Evolutionary conservation across 1,140 invertebrate species (phyloP), one percentile per base, ranked within the genome.

Genomic region (Aphidius gifuensis): DNA sequence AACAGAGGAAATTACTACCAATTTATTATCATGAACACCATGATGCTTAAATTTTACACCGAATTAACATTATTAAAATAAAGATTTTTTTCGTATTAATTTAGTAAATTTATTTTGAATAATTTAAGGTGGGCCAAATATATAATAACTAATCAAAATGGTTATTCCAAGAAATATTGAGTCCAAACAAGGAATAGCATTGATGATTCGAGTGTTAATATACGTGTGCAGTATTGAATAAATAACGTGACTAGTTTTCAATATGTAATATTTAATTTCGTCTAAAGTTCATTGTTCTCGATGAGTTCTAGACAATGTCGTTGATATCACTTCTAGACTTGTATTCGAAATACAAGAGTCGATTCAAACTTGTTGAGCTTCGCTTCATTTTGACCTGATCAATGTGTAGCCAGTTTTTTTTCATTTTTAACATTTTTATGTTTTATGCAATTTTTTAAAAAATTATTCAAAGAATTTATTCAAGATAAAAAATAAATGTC

Each of bases 171-270:
- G 40, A 62, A 62, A 23, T 42, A 55, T 55, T 38, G 9, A 58
- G 55, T 62, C 54, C 61, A 62, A 62, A 62, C 45, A 62, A 62
- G 61, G 61, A 54, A 62, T 58, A 62, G 54, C 58, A 62, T 58
- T 56, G 58, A 47, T 44, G 46, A 11, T 32, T 16, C 5, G 42
- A 11, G 38, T 5, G 32, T 45, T 39, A 55, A 55, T 44, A 38
- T 21, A 62, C 61, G 61, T 58, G 61, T 62, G 55, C 47, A 58
- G 61, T 54, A 46, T 62, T 62, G 58, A 62, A 62, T 47, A 54
- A 54, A 62, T 54, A 32, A 46, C 61, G 61, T 62, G 61, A 62
- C 61, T 54, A 62, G 61, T 62, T 62, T 62, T 54, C 55, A 38
- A 46, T 55, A 62, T 62, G 16, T 16, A 16, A 16, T 16, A 16